These are phyloP conservation scores for Drosophila infuscata DNA, from an alignment of 2,888 invertebrate genomes.

Conservation along the genomic window DNA sequence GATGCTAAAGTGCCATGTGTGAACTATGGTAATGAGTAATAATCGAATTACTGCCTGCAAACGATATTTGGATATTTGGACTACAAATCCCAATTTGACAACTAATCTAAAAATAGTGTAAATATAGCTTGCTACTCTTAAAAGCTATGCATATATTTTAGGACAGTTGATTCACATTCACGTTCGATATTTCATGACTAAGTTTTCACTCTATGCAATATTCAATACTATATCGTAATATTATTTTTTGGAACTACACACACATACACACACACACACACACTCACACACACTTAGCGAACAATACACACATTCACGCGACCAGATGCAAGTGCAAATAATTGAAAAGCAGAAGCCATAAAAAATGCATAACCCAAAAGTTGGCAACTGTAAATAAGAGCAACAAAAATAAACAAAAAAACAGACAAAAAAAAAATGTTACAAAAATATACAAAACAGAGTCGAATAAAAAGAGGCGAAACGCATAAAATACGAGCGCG, in stretches of 20 bases:
- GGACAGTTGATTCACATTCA: background rate
- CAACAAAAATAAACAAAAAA: slow-evolving; percentile 20
- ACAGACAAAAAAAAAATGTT: background rate
- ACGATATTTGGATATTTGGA: background rate
- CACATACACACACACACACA: slow-evolving; percentile 3
- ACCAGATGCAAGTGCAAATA: slow-evolving; percentile 65
- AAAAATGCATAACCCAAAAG: slow-evolving; percentile 62
- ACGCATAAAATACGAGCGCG: slow-evolving; percentile 19
- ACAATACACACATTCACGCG: slow-evolving; percentile 19
- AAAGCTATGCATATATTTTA: background rate
- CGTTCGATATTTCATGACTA: slow-evolving; percentile 30
- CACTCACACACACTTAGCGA: background rate
- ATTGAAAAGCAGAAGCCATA: slow-evolving; percentile 61
- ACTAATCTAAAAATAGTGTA: background rate
- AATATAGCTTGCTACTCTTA: background rate
- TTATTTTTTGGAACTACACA: background rate
- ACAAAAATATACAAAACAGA: slow-evolving; percentile 1
- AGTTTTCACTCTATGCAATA: slow-evolving; percentile 19
- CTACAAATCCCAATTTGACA: background rate
- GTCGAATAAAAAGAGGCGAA: slow-evolving; percentile 10
- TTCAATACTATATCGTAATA: slow-evolving; percentile 3
- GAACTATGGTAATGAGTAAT: background rate
- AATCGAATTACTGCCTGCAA: background rate
- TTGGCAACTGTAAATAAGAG: slow-evolving; percentile 56
- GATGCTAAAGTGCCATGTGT: background rate